These are phyloP conservation scores for Carassius carassius DNA, from an alignment of 2,113 vertebrate species.

Conservation along the genomic window DNA sequence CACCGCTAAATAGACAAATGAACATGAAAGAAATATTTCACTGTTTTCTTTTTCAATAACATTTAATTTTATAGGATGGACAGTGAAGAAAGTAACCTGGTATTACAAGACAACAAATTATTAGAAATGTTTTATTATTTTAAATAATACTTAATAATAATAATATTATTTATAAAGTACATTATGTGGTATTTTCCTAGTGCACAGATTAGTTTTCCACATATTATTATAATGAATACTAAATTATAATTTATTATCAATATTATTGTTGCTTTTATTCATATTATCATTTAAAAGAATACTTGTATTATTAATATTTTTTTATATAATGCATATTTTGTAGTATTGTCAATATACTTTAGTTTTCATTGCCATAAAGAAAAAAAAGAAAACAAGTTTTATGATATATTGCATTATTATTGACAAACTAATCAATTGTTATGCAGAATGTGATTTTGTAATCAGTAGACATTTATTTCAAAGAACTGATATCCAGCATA, in stretches of 20 bases:
- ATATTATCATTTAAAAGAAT: background rate
- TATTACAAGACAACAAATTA: background rate
- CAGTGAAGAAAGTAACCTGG: background rate
- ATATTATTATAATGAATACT: too few species aligned
- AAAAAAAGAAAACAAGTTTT: background rate
- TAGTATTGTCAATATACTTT: background rate
- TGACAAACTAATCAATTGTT: background rate
- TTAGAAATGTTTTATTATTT: background rate
- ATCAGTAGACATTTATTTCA: background rate
- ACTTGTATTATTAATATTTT: background rate
- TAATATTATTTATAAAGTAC: too few species aligned
- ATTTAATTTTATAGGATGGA: background rate
- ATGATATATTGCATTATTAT: background rate
- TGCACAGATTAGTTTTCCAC: too few species aligned
- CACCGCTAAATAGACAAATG: slow-evolving; percentile 73
- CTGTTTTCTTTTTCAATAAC: background rate
- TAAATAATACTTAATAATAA: too few species aligned
- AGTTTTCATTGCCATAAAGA: background rate
- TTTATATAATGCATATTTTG: background rate
- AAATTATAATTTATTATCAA: background rate
- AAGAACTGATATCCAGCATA: background rate
- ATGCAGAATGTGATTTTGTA: background rate
- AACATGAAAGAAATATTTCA: background rate
- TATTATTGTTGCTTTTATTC: background rate
- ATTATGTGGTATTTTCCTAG: too few species aligned